phyloP scores from a whole-genome alignment of 2,888 invertebrate species.

The Lithophane socia region DNA sequence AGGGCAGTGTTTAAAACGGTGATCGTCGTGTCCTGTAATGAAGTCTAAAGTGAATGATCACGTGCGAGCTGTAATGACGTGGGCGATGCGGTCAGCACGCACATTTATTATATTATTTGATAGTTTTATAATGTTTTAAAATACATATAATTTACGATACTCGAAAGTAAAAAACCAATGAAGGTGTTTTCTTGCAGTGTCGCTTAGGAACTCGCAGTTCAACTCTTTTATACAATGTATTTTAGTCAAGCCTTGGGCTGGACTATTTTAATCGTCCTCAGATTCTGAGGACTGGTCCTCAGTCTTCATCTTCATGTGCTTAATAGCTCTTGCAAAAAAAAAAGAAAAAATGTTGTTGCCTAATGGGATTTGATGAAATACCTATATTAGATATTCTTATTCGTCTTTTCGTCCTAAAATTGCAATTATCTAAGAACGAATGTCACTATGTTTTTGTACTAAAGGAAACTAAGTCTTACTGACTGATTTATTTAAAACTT shows the following conservation, averaged over 20 bases:
- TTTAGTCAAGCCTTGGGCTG: neutral
- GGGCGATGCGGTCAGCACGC: slow-evolving; percentile 20
- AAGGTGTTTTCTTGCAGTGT: neutral
- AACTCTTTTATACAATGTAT: neutral
- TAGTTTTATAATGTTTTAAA: neutral
- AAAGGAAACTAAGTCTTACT: slow-evolving; percentile 33
- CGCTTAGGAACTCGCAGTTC: neutral
- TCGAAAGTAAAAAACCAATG: neutral
- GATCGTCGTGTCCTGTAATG: neutral
- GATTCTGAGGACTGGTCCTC: neutral
- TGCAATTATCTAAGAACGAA: neutral
- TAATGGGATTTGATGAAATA: neutral
- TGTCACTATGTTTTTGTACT: neutral
- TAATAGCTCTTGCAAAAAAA: neutral
- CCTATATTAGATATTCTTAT: neutral
- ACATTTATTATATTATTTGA: slow-evolving; percentile 3
- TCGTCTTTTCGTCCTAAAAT: neutral
- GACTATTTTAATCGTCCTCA: too few species aligned
- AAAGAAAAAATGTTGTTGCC: neutral
- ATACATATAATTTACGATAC: neutral
- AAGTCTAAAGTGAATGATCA: slow-evolving; percentile 48
- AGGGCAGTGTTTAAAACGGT: neutral
- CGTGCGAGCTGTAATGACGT: slow-evolving; percentile 43
- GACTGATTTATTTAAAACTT: slow-evolving; percentile 53
- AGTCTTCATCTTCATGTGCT: neutral